Conservation (phyloP, 2,797 vertebrate species). For the Pseudocheirus occidentalis region DNA sequence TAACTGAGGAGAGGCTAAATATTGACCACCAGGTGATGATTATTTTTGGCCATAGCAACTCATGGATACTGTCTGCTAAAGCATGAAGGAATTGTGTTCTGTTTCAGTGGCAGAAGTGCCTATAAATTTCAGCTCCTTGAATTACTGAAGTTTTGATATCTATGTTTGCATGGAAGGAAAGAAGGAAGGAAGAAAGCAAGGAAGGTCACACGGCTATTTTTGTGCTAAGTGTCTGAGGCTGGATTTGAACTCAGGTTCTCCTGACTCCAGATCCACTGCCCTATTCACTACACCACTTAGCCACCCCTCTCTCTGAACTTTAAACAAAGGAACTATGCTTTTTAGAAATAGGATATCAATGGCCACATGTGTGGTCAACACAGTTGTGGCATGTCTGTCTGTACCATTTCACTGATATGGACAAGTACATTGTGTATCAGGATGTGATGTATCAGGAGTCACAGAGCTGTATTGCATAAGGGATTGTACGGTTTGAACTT, state of each 20-base stretch:
- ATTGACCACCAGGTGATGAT: not conserved
- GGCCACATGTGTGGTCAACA: not conserved
- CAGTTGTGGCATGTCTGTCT: not conserved
- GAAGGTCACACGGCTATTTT: no score
- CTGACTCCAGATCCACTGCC: no score
- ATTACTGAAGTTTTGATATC: not conserved
- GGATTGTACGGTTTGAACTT: not conserved
- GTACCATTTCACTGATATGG: not conserved
- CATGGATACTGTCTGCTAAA: not conserved
- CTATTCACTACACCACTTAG: no score
- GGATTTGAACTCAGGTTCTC: no score
- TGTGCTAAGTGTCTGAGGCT: no score
- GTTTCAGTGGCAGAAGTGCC: not conserved
- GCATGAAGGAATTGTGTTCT: not conserved
- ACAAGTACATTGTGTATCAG: not conserved
- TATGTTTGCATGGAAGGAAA: not conserved
- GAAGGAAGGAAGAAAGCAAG: not conserved
- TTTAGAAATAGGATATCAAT: not conserved
- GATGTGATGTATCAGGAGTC: not conserved
- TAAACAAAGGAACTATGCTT: not conserved
- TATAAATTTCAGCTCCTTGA: not conserved
- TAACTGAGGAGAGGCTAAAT: not conserved
- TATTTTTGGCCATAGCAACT: not conserved
- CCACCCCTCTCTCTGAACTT: not conserved
- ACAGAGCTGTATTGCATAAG: not conserved